Base-by-base conservation (phyloP, 2,113 vertebrate species). In the Marmota monax region DNA sequence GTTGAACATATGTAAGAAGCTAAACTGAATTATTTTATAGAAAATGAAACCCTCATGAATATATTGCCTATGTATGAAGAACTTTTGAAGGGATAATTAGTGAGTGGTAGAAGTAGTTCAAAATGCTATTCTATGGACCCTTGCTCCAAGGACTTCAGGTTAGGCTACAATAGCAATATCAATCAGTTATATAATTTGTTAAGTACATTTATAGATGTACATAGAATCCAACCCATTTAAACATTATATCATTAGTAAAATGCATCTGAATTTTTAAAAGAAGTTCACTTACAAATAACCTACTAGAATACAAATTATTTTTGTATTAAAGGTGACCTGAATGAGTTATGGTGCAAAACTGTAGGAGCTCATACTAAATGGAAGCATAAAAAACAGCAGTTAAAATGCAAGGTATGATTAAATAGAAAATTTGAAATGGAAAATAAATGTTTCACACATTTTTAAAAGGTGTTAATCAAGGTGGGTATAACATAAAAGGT, bases 261-360 rank as follows among this genome's bases (percentile, higher is more conserved):
- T 34, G 11, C 42, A 93, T 74, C 90, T 23, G 37, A 73, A 90
- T 29, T 87, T 87, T 56, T 80, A 67, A 91, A 87, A 82, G 10
- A 90, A 93, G 72, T 79, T 88, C 78, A 20, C 51, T 96, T 88
- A 88, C 73, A 53, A 84, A 80, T 63, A 94, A 93, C 76, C 23
- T 74, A 76, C 16, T 80, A 11, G 11, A 91, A 93, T 87, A 78
- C 14, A 94, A 90, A 78, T 87, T 89, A 73, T 83, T 90, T 92
- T 70, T 63, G 48, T n/a, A 93, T 83, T 84, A 80, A 48, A 84
- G 37, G 56, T 80, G 37, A 79, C 65, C 13, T 89, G 18, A 84
- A 67, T 37, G 23, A 84, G 65, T 58, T 73, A 83, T 3, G 2
- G 58, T 73, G 56, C 45, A 39, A 96, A 89, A 92, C 34, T 84